phyloP scores from a whole-genome alignment of 2,888 invertebrate species.

The Chironomus riparius region DNA sequence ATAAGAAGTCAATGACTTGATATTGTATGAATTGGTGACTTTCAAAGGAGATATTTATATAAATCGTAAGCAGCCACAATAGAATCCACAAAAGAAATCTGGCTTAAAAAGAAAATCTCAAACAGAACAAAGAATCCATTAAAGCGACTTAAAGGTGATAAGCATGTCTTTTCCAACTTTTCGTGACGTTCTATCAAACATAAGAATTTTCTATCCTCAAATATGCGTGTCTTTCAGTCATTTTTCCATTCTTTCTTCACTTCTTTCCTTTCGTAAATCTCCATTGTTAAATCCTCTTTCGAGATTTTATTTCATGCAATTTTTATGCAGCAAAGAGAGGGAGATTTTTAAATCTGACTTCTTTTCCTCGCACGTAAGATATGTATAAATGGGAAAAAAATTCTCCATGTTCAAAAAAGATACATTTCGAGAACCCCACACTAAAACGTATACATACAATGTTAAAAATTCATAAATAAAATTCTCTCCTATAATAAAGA shows the following conservation, averaged over 20 bases:
- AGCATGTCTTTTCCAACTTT: conserved; percentile 3
- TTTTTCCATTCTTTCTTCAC: background rate
- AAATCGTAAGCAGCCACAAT: background rate
- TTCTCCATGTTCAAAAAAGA: no score
- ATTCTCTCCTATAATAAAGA: no score
- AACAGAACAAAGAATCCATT: background rate
- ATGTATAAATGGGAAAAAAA: no score
- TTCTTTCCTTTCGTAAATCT: background rate
- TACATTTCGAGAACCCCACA: no score
- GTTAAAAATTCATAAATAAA: no score
- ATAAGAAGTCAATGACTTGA: no score
- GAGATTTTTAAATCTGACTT: no score
- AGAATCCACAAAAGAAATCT: background rate
- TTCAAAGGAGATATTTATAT: background rate
- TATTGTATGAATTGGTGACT: background rate
- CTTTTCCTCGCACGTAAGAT: no score
- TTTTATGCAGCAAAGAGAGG: background rate
- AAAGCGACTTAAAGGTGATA: conserved; percentile 3
- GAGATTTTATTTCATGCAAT: conserved; percentile 10
- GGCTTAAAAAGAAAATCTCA: no score
- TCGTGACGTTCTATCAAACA: background rate
- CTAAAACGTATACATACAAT: no score
- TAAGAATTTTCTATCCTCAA: background rate
- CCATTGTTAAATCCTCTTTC: conserved; percentile 10
- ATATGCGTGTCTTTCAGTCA: conserved; percentile 1